Base-by-base conservation (phyloP, 2,888 invertebrate genomes). In the Melipona bicolor region DNA sequence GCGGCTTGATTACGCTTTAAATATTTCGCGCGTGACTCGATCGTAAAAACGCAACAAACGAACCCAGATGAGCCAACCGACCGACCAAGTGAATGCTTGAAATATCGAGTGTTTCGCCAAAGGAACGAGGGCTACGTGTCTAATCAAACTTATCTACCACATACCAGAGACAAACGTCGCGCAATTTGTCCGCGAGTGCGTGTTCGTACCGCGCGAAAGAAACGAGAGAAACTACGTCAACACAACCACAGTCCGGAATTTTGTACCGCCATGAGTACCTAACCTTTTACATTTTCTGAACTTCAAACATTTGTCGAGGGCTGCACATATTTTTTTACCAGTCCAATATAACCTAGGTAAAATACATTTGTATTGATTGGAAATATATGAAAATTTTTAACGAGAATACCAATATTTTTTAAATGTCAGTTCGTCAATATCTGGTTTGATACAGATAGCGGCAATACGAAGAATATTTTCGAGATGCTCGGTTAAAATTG, bases 221-320 rank as follows among this genome's bases (percentile, higher is more conserved):
- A 56, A 56, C 64, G 24, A 54, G 24, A 54, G 24, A 21, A 11
- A 32, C 54, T 56, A 52, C 24, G 36, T 54, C 27, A 49, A 69
- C 27, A 69, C 43, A 61, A 54, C 27, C 27, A 27, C 54, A 68
- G 61, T 54, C 19, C 32, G 21, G 36, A 81, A 62, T 59, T 27
- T 1, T 68, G 19, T 36, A 24, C 13, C 9, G 6, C 50, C 75
- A 17, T 19, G 2, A 11, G 0, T 36, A 36, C 1, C 9, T 9
- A 36, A 36, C 36, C 36, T 36, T 36, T 36, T 11, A 9, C 9
- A 9, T 43, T 43, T 43, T 43, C 43, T 11, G 9, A 1, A 9
- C 9, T 1, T 9, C 1, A 43, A 43, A 43, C 1, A 43, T 11
- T 43, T 43, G 43, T 43, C 1, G 43, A 43, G 9, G 43, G 1